Base-by-base conservation (phyloP, 2,797 vertebrate genomes). In the Ctenopoma multispine region DNA sequence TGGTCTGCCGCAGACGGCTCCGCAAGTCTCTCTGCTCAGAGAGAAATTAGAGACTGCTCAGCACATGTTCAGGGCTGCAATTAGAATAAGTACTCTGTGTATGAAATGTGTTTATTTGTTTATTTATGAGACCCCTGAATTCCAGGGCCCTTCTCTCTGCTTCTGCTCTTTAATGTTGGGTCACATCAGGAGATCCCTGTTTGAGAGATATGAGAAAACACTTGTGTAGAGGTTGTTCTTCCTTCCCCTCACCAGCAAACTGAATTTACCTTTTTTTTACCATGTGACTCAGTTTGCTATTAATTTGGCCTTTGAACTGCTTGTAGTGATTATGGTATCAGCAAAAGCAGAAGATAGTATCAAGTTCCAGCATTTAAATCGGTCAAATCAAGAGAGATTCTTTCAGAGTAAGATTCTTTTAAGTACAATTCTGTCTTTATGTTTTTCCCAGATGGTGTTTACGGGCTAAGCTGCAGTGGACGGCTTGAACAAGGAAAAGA, bases 21-120 rank as follows among this genome's bases (percentile, higher is more conserved):
- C 84, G 80, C 77, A 63, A 91, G 87, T 89, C 89, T 92, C 85
- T 86, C 54, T 77, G 79, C 90, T 86, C 57, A 11, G 69, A 74
- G 85, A 91, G 79, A 92, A 92, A 93, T 93, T 89, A 93, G 87
- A 93, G 90, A 85, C 84, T 90, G 81, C 84, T 85, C 84, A 85
- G 87, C 83, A 78, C 80, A 86, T 83, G 83, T 90, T 82, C 81
- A 84, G 79, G 84, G 85, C 86, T 92, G 90, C 92, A 93, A 92
- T 93, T 91, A 93, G 83, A 90, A 86, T 86, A 90, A 91, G 80
- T 85, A 87, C 84, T 85, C 84, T 84, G 75, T 80, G 75, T 87
- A 86, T 92, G 75, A 91, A 92, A 86, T 80, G 82, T 92, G 90
- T 93, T 90, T 91, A 90, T 93, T 90, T 91, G 89, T 92, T 92